Percentiles rank a stretch among this genome's conserved stretches.
phyloP scores from a whole-genome alignment of 2,888 invertebrate species.

The Drosophila prostipennis region DNA sequence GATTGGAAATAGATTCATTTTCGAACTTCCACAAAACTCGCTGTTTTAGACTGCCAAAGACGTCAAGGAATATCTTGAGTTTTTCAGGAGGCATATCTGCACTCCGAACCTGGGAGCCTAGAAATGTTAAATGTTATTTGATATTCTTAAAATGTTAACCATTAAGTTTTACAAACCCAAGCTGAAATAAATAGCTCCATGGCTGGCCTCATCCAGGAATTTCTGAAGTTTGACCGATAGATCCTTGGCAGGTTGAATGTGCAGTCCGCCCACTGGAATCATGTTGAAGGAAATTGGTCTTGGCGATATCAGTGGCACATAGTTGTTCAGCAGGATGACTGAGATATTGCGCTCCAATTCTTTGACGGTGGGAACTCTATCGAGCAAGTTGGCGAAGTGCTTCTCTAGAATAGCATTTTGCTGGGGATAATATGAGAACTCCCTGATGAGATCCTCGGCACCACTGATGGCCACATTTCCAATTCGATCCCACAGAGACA shows the following conservation, averaged over 20 bases:
- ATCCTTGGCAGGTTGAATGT: constrained; percentile 81
- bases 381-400: constrained; percentile 65
- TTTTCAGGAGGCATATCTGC: constrained; percentile 82
- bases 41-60: constrained; percentile 82
- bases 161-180: constrained; percentile 63
- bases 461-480: constrained; percentile 83
- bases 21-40: constrained; percentile 85
- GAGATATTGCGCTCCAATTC: constrained; percentile 84
- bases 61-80: constrained; percentile 78
- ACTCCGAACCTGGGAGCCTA: constrained; percentile 83
- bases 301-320: constrained; percentile 83
- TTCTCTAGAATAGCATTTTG: constrained; percentile 75
- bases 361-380: constrained; percentile 78
- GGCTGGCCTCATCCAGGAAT: constrained; percentile 81
- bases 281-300: constrained; percentile 83
- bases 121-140: background rate
- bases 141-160: no score
- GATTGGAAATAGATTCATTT: constrained; percentile 75
- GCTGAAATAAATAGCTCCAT: constrained; percentile 84
- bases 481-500: constrained; percentile 85
- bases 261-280: constrained; percentile 85
- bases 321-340: constrained; percentile 84
- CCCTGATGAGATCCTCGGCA: constrained; percentile 66
- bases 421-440: constrained; percentile 71
- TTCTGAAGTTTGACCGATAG: constrained; percentile 76